Base-by-base conservation (phyloP, 1,140 invertebrate species). In the Bombus superbus region DNA sequence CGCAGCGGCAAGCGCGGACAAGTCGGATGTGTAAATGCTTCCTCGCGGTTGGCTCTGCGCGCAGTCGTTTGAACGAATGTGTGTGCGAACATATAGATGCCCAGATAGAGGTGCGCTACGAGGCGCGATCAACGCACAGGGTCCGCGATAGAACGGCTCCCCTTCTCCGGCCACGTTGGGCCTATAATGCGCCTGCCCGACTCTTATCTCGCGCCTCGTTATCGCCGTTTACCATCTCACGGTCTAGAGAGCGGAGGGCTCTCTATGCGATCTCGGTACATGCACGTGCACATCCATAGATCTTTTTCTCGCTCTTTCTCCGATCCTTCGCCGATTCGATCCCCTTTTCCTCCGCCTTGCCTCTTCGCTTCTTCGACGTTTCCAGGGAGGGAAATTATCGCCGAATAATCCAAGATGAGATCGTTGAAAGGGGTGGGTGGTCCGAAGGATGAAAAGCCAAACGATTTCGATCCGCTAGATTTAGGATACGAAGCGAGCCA, bases 161-260 rank as follows among this genome's bases (percentile, higher is more conserved):
- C 75, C 59, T 66, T 77, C 75, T 42, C 59, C 3, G 47, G 40
- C 83, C 42, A 18, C 25, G 59, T 44, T 66, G 10, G 44, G 59
- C 68, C 79, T 88, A 88, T 90, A 86, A 90, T 90, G 83, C 80
- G 76, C 83, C 86, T 86, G 44, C 66, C 64, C 78, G 73, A 75
- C 84, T 86, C 91, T 93, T 92, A 93, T 92, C 91, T 91, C 87
- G 87, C 88, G 88, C 90, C 88, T 92, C 85, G 88, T 92, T 92
- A 93, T 92, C 91, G 88, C 88, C 88, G 89, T 91, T 92, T 87
- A 89, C 92, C 85, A 92, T 92, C 88, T 85, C 72, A 87, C 69
- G 35, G 77, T 91, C 86, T 76, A 40, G 62, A 38, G 53, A 86
- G 73, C 76, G 74, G 25, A 86, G 85, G 69, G 71, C 72, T 64